Base-by-base conservation (phyloP, 1,140 invertebrate species). In the Bombus sibiricus region DNA sequence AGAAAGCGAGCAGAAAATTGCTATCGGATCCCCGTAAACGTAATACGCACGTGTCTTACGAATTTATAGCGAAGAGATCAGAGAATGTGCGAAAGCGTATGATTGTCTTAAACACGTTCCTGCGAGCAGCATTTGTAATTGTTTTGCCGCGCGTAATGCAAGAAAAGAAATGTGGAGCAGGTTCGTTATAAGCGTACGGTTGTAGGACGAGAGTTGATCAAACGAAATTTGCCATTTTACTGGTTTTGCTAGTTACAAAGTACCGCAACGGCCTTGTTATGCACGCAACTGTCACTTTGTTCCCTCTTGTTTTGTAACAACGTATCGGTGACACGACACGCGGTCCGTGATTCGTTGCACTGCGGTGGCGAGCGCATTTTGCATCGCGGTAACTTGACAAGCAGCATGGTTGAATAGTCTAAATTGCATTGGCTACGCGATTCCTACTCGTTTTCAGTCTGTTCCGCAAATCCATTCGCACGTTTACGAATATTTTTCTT, bases 301-400 rank as follows among this genome's bases (percentile, higher is more conserved):
- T 62, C 9, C 53, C 68, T 47, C 41, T 62, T 80, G 83, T 73
- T 80, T 72, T 47, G 77, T 32, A 72, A 72, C 39, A 80, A 72
- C 69, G 68, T 53, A 34, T 15, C 53, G 77, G 77, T 80, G 77
- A 80, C 68, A 73, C 68, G 68, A 22, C 41, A 13, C 41, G 68
- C 83, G 83, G 57, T 37, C 39, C 53, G 57, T 80, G 83, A 85
- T 80, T 85, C 68, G 68, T 80, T 80, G 76, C 82, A n/a, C 13
- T 78, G 74, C 47, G 82, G 82, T 66, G 32, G 41, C 72, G 57
- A 66, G 72, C 62, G 81, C 81, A 78, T 83, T 83, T 77, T 83
- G 74, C 68, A 80, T 80, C 66, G 83, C 53, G 83, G 83, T 85
- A 85, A 85, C 83, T 85, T 85, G 83, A 85, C 77, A 80, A 85